Evolutionary conservation across 1,140 invertebrate genomes (phyloP).

Genomic region (Pogonognathellus flavescens): DNA sequence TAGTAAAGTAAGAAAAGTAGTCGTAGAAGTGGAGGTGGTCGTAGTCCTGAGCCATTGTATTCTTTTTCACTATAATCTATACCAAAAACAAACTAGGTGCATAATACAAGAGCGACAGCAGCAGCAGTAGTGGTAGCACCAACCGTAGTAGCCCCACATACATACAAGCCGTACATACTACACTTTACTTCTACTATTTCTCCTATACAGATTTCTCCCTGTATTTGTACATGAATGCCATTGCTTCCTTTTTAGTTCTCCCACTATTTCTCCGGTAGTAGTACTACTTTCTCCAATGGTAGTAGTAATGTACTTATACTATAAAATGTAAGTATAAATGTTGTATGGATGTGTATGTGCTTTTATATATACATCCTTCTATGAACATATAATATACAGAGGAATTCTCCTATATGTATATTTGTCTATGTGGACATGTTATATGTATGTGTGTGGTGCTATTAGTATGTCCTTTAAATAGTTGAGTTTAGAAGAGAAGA

Average conservation of each 20-base stretch:
- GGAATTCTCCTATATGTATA: too few species aligned
- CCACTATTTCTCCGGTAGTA: background rate
- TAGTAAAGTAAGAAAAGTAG: constrained; percentile 49
- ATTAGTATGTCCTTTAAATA: background rate
- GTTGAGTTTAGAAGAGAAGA: background rate
- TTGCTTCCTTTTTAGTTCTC: background rate
- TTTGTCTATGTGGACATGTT: background rate
- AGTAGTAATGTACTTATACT: too few species aligned
- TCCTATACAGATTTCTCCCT: too few species aligned
- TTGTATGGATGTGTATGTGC: background rate
- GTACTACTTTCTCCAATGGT: too few species aligned
- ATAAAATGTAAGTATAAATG: too few species aligned
- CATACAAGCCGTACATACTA: background rate
- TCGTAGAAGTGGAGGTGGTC: constrained; percentile 39
- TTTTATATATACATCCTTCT: too few species aligned
- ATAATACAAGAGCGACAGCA: too few species aligned
- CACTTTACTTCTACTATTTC: background rate
- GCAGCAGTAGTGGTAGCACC: background rate
- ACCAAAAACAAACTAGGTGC: too few species aligned
- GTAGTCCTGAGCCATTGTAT: constrained; percentile 44
- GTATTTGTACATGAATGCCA: too few species aligned
- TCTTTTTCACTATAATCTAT: constrained; percentile 48
- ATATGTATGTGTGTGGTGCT: constrained; percentile 20
- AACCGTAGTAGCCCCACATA: background rate
- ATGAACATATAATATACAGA: background rate